Percentiles rank a stretch among this genome's conserved stretches.
These are phyloP conservation scores for Parotocinclus haroldoi DNA, from an alignment of 2,797 vertebrate species.

Conservation along the genomic window DNA sequence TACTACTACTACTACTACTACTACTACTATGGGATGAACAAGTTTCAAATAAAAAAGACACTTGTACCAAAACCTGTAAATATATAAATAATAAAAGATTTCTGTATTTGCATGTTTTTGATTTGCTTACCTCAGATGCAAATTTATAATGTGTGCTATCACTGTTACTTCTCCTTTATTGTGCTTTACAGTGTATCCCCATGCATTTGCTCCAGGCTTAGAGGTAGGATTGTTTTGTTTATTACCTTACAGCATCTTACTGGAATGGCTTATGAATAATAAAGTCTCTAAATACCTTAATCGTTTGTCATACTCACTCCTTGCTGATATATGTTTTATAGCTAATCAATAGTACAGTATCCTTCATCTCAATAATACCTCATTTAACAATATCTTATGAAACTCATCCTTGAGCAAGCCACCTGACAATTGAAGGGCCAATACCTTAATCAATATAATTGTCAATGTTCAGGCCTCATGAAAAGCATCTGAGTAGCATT, in stretches of 20 bases:
- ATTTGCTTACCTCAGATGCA: no score
- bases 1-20: no score
- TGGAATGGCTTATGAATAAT: slow-evolving; percentile 49
- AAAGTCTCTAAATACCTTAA: slow-evolving; percentile 39
- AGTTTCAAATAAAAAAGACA: no score
- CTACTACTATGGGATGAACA: no score
- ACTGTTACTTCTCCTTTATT: neutral
- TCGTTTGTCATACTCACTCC: slow-evolving; percentile 36
- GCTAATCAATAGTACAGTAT: slow-evolving; percentile 34
- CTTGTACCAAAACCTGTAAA: no score
- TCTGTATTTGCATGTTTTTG: no score
- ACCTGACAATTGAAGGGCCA: slow-evolving; percentile 36
- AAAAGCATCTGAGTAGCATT: neutral
- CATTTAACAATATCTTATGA: slow-evolving; percentile 34
- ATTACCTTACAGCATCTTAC: slow-evolving; percentile 36
- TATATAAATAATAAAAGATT: no score
- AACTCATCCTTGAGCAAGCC: slow-evolving; percentile 29
- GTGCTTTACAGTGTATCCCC: neutral
- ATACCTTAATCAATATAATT: slow-evolving; percentile 22
- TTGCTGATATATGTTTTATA: slow-evolving; percentile 45
- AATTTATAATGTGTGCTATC: no score
- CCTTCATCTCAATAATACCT: slow-evolving; percentile 33
- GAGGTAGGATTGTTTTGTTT: slow-evolving; percentile 26
- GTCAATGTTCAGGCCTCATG: slow-evolving; percentile 6
- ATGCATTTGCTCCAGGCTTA: slow-evolving; percentile 5